Base-by-base conservation (phyloP, 2,113 vertebrate genomes). In the Nothobranchius furzeri region DNA sequence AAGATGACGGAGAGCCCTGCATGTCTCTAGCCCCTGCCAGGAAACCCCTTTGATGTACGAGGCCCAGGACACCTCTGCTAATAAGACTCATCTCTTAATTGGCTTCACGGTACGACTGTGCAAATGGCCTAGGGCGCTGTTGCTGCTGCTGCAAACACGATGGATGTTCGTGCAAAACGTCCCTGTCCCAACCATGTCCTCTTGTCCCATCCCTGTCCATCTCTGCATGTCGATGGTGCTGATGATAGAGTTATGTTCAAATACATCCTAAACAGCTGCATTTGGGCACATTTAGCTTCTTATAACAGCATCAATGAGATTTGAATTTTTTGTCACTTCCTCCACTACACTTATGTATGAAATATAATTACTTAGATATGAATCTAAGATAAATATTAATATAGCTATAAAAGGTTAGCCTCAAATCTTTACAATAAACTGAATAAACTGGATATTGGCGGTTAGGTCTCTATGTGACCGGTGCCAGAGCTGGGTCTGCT, bases 71-170 rank as follows among this genome's bases (percentile, higher is more conserved):
- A 90, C 90, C 85, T 83, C 82, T 43, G 37, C 88, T 89, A 91
- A 91, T 90, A 90, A 90, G 87, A 87, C 87, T 88, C 90, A 88
- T 91, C 87, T 87, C 88, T 88, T 91, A 91, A 91, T 91, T 91
- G 88, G 88, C 86, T 88, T 65, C 10, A 76, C 64, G 77, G 76
- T 84, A 76, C 75, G 64, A 75, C 71, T 75, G 75, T 66, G 79
- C 50, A 83, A 89, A 87, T 83, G 85, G 78, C 58, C 60, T 24
- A 3, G 64, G 42, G 63, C 9, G 37, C 37, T 40, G 37, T 3
- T 40, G 37, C 6, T 40, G 37, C 37, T 40, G 37, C 9, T 30
- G 30, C 30, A 15, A 15, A 63, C 43, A 67, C 4, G 24, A 8
- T 0, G 24, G 13, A 25, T 14, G 51, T 52, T 57, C 35, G 62